Evolutionary conservation across 2,888 invertebrate species (phyloP), one percentile per base, ranked within the genome.

Genomic region (Tinea pellionella): DNA sequence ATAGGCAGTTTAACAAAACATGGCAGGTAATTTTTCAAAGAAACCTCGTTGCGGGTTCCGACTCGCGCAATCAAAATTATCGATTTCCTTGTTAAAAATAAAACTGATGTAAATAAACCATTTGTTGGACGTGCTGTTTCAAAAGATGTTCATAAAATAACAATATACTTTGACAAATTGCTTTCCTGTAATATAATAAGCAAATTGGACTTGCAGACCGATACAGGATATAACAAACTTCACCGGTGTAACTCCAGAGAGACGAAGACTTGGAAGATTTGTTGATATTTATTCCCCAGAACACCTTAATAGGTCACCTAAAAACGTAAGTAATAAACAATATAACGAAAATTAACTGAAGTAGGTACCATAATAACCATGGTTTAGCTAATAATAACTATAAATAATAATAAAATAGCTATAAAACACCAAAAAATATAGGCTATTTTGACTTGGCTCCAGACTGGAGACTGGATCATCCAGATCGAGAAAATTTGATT

Each of bases 81-180:
- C 82, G 88, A 88, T 88, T 88, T 87, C 87, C 72, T 68, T 69
- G 77, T 78, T 71, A 70, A 83, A 84, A 85, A 83, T 85, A 85
- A 79, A 74, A 74, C 75, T 70, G 78, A 83, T 86, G 86, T 88
- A 88, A 88, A 87, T 83, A 80, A 82, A 30, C 9, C 32, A 13
- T 57, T 16, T 4, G n/a, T 19, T 55, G 1, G 55, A 55, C 15
- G 57, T 32, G 32, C 11, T 15, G 16, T n/a, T 15, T 58, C n/a
- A 42, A 19, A 47, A 47, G 2, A 41, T 18, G 53, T 53, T 2
- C 8, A 53, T 7, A 24, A 24, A 12, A 3, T 53, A 53, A 6
- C 7, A 53, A 24, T 7, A 3, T 53, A 18, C 3, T 16, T 19
- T 51, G 13, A 13, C 12, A 41, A 41, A 8, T 15, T 16, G 8